Percentiles rank a stretch among this genome's conserved stretches.
phyloP scores from a whole-genome alignment of 2,113 vertebrate genomes.

The Vulpes lagopus region DNA sequence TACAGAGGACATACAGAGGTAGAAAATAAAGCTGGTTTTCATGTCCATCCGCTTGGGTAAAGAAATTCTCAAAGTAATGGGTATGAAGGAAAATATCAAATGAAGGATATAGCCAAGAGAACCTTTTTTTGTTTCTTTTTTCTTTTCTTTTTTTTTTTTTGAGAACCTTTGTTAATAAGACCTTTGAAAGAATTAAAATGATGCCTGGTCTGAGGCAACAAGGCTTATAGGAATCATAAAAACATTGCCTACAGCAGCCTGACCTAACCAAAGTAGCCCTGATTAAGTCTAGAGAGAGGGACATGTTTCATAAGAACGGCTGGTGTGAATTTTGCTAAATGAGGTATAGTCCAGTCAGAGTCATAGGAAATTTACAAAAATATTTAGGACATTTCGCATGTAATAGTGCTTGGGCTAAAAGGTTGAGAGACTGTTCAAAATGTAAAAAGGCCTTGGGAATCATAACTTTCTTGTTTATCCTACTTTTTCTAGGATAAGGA shows the following conservation, averaged over 20 bases:
- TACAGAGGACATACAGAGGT: not conserved
- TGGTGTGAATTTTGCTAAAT: not conserved
- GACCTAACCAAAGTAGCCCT: not conserved
- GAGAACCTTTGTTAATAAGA: not conserved
- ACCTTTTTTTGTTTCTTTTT: no score
- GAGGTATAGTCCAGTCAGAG: not conserved
- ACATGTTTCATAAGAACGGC: not conserved
- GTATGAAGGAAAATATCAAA: not conserved
- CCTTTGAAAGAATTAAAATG: not conserved
- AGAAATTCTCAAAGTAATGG: not conserved
- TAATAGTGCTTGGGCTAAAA: not conserved
- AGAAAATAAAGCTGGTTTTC: not conserved
- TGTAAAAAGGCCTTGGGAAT: not conserved
- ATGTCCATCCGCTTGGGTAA: not conserved
- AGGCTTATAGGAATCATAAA: not conserved
- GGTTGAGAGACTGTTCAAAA: not conserved
- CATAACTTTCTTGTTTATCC: not conserved
- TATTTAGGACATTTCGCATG: not conserved
- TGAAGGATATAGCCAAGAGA: not conserved
- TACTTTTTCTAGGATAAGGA: no score
- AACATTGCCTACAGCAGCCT: not conserved
- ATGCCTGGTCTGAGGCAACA: not conserved
- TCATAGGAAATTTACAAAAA: not conserved
- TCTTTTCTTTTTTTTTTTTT: no score
- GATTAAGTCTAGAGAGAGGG: not conserved